Evolutionary conservation across 64 coral and sea anemone species (phyloP), one percentile per base, ranked within the genome.

Genomic region (Stylophora pistillata): DNA sequence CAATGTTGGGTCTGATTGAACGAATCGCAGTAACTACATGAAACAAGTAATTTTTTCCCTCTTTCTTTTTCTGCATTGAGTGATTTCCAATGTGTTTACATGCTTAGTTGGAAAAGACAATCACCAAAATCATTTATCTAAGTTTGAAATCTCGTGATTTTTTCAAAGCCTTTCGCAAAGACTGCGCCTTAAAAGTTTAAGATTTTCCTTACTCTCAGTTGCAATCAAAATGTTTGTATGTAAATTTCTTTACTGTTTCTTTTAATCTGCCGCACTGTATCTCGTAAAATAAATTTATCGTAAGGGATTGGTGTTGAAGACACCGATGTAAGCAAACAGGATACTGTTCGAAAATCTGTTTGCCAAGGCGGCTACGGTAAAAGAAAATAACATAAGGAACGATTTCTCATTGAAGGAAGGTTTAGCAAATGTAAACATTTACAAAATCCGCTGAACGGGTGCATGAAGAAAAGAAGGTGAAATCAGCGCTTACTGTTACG

Each of bases 391-490:
- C 20, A 66, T 66, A 66, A 66, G n/a, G 63, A 66, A 25, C 63
- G n/a, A 66, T 66, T 23, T 66, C 20, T 66, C n/a, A 66, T 66
- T 66, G 63, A 66, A 66, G 63, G 25, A 66, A 66, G 63, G 63
- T 66, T 66, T 66, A 66, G 11, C 20, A 66, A 66, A 66, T 23
- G 63, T 66, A 66, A 66, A 66, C 20, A 66, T 66, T 23, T 23
- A n/a, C 63, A n/a, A 47, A 47, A n/a, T 5, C 25, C 63, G 23
- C 4, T n/a, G 25, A 66, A n/a, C 9, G 63, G 21, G 25, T 11
- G 21, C 25, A 21, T 66, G 5, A 20, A 23, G 21, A 9, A 25
- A 20, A 9, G 63, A 66, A 66, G 20, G 25, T 66, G 5, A 66
- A 66, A 26, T n/a, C 63, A 25, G 63, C 63, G 63, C 25, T 23